These are phyloP conservation scores for Prunella himalayana DNA, from an alignment of 2,113 vertebrate species.

Conservation along the genomic window DNA sequence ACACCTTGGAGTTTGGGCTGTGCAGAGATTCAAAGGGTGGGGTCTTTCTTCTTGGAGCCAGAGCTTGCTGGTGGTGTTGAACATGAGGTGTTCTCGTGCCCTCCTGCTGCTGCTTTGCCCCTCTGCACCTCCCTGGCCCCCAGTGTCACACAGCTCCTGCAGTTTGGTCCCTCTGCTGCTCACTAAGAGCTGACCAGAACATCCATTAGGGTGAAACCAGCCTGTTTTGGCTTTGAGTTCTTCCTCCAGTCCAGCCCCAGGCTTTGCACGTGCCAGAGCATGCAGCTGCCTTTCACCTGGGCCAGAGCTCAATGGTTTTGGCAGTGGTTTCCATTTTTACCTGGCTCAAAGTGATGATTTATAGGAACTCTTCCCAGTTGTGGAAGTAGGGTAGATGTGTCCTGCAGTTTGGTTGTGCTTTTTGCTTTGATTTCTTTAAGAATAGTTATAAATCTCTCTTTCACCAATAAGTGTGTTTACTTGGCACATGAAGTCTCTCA, in stretches of 20 bases:
- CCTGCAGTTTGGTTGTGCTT: neutral
- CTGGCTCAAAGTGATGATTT: neutral
- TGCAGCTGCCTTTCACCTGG: neutral
- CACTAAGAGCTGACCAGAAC: neutral
- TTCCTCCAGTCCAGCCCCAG: neutral
- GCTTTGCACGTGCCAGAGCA: fast-evolving
- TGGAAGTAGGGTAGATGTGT: neutral
- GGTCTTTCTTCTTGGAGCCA: neutral
- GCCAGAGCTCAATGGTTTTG: neutral
- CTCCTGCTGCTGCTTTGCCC: neutral
- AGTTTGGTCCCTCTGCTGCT: neutral
- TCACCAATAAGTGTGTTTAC: neutral
- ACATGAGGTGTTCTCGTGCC: neutral
- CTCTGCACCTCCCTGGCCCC: fast-evolving
- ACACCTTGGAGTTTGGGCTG: neutral
- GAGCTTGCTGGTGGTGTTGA: neutral
- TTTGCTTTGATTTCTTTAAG: neutral
- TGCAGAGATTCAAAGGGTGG: neutral
- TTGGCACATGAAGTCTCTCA: neutral
- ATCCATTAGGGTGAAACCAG: neutral
- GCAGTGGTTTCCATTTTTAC: neutral
- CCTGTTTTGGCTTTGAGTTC: neutral
- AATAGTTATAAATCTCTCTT: neutral
- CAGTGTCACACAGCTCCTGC: fast-evolving
- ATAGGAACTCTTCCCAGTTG: fast-evolving